phyloP scores from a whole-genome alignment of 2,113 vertebrate species.

The Poicephalus gulielmi region DNA sequence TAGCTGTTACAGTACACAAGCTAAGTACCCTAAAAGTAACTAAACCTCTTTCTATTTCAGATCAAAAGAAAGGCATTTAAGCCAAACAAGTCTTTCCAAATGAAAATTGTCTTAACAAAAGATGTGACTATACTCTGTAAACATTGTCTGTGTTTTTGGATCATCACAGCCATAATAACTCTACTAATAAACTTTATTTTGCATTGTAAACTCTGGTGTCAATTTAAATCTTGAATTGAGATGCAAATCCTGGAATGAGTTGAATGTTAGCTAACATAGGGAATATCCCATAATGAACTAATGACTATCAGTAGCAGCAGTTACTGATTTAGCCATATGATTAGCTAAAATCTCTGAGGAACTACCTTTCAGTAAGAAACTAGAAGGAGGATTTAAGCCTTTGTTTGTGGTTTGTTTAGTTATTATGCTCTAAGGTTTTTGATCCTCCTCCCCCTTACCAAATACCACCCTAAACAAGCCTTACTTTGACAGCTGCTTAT shows the following conservation, averaged over 20 bases:
- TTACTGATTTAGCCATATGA: conserved; percentile 8
- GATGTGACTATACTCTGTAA: neutral
- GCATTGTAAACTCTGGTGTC: neutral
- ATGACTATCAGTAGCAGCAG: neutral
- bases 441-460: neutral
- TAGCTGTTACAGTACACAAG: neutral
- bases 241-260: neutral
- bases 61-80: neutral
- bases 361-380: conserved; percentile 9
- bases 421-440: neutral
- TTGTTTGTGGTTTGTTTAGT: neutral
- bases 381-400: neutral
- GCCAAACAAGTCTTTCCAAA: neutral
- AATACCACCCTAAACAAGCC: neutral
- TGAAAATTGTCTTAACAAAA: neutral
- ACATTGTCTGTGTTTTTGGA: neutral
- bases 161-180: neutral
- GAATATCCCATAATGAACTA: neutral
- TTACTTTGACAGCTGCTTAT: neutral
- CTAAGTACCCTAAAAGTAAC: neutral
- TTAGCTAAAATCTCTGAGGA: neutral
- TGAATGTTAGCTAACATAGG: neutral
- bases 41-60: neutral
- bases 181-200: neutral
- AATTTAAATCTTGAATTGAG: neutral